Evolutionary conservation across 2,888 invertebrate genomes (phyloP).

Genomic region (Xylota segnis): DNA sequence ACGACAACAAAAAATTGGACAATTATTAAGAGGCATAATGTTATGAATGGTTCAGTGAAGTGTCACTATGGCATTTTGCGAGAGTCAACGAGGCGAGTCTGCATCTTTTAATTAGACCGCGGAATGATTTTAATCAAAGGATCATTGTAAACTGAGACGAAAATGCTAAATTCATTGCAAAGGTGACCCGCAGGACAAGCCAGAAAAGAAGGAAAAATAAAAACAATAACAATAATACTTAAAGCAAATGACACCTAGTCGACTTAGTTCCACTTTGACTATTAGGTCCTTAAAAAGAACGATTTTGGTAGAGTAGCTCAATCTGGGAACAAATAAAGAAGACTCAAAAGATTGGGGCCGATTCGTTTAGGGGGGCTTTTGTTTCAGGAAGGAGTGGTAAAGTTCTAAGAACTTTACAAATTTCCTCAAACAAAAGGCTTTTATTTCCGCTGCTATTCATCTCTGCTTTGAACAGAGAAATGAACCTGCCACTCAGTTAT

Average conservation of each 20-base stretch:
- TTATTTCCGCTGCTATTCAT: too few relatives aligned
- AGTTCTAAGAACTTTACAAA: too few relatives aligned
- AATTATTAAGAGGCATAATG: slow-evolving; percentile 29
- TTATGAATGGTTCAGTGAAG: slow-evolving; percentile 19
- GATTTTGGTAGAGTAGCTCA: background rate
- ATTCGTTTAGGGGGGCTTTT: background rate
- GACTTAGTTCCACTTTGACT: background rate
- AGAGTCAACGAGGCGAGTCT: slow-evolving; percentile 13
- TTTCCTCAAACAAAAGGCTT: too few relatives aligned
- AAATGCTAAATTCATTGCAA: background rate
- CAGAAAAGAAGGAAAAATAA: background rate
- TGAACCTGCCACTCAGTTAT: too few relatives aligned
- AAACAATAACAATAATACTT: slow-evolving; percentile 24
- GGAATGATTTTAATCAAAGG: background rate
- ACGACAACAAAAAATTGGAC: slow-evolving; percentile 9
- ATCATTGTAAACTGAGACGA: background rate
- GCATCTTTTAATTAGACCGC: slow-evolving; percentile 35
- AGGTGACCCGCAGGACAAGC: slow-evolving; percentile 1
- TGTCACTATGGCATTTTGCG: slow-evolving; percentile 9
- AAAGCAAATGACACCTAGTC: slow-evolving; percentile 26
- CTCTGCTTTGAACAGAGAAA: too few relatives aligned
- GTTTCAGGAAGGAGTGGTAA: too few relatives aligned
- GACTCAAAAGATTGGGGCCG: background rate
- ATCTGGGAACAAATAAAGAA: background rate
- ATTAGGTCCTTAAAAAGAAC: background rate